phyloP scores from a whole-genome alignment of 2,888 invertebrate species.

The Gymnosoma rotundatum region DNA sequence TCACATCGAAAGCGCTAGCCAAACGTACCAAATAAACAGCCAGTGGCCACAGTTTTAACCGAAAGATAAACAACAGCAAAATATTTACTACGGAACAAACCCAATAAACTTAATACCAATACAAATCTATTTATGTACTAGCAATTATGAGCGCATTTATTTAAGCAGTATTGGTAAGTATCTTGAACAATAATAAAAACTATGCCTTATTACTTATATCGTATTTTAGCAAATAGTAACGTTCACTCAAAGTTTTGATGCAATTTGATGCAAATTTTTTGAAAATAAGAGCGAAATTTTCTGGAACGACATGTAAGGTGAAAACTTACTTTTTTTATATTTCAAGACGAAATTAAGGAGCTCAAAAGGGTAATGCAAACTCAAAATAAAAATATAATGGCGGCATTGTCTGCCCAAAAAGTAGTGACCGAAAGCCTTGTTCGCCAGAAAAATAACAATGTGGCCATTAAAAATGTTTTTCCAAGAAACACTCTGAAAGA shows the following conservation, averaged over 20 bases:
- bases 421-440: slow-evolving; percentile 28
- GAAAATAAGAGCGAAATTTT: too few species aligned
- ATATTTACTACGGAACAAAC: too few species aligned
- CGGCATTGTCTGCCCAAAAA: slow-evolving; percentile 43
- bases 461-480: slow-evolving; percentile 28
- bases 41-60: too few species aligned
- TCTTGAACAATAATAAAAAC: too few species aligned
- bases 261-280: neutral
- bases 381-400: slow-evolving; percentile 42
- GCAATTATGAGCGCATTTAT: too few species aligned
- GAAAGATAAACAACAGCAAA: too few species aligned
- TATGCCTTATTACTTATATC: neutral
- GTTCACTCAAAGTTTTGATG: neutral
- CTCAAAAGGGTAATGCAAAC: slow-evolving; percentile 29
- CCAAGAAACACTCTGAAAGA: slow-evolving; percentile 41
- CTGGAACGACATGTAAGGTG: neutral
- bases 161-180: too few species aligned
- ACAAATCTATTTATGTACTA: too few species aligned
- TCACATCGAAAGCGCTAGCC: too few species aligned
- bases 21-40: too few species aligned
- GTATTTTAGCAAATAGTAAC: neutral
- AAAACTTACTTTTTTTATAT: neutral
- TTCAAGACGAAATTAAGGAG: slow-evolving; percentile 33
- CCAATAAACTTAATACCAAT: too few species aligned
- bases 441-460: slow-evolving; percentile 6